phyloP scores from a whole-genome alignment of 2,888 invertebrate genomes.

The Gymnocheta viridis region DNA sequence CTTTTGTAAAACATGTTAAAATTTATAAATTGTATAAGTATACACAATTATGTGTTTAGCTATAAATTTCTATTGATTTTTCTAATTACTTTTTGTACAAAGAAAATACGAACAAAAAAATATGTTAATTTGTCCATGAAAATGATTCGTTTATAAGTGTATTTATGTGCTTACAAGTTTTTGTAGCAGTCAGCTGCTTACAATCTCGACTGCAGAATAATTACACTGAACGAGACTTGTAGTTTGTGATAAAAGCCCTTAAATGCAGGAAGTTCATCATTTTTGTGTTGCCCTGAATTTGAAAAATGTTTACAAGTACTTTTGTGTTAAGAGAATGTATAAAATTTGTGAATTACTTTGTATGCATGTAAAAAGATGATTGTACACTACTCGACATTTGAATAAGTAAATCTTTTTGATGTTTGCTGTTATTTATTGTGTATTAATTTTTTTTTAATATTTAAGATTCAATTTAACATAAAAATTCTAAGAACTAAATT shows the following conservation, averaged over 20 bases:
- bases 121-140: slow-evolving; percentile 51
- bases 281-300: slow-evolving; percentile 54
- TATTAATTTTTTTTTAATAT: neutral
- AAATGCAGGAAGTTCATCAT: slow-evolving; percentile 67
- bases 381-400: neutral
- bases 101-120: slow-evolving; percentile 13
- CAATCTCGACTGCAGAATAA: slow-evolving; percentile 31
- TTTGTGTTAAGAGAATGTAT: neutral
- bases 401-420: neutral
- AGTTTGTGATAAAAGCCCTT: slow-evolving; percentile 58
- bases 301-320: slow-evolving; percentile 35
- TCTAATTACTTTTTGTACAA: slow-evolving; percentile 51
- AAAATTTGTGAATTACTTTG: slow-evolving; percentile 33
- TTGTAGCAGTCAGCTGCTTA: slow-evolving; percentile 1
- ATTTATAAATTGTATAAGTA: neutral
- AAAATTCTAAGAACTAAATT: no score
- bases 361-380: neutral
- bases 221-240: slow-evolving; percentile 51
- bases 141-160: slow-evolving; percentile 11
- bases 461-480: no score
- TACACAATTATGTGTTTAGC: neutral
- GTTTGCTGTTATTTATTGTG: no score
- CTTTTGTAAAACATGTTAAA: slow-evolving; percentile 13
- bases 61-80: slow-evolving; percentile 63
- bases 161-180: neutral